Evolutionary conservation across 1,140 invertebrate species (phyloP).

Genomic region (Aphidius gifuensis): DNA sequence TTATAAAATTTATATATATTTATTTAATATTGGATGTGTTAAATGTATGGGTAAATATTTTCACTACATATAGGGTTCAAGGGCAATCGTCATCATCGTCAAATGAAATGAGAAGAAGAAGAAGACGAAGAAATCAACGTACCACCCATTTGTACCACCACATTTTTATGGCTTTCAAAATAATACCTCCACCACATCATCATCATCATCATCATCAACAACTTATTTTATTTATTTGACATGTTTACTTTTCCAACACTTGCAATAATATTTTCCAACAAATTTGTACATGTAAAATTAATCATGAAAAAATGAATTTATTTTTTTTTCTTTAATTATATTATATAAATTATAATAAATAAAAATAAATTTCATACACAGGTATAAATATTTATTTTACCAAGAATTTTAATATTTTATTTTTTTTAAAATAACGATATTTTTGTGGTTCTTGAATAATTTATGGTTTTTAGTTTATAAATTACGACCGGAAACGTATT

Average conservation of each 20-base stretch:
- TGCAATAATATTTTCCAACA: not conserved
- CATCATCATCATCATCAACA: not conserved
- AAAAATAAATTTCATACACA: no score
- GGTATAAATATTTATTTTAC: not conserved
- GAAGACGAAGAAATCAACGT: conserved; percentile 21
- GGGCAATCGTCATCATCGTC: conserved; percentile 20
- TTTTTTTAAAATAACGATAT: not conserved
- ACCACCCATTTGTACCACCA: conserved; percentile 18
- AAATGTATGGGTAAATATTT: not conserved
- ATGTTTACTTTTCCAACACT: not conserved
- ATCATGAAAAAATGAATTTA: not conserved
- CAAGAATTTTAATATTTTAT: not conserved
- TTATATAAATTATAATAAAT: no score
- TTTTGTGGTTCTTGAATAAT: not conserved
- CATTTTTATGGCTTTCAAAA: not conserved
- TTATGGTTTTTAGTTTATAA: not conserved
- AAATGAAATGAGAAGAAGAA: no score
- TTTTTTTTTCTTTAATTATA: not conserved
- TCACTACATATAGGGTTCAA: conserved; percentile 27
- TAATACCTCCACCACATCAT: not conserved
- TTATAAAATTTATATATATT: not conserved
- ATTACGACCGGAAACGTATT: conserved; percentile 5
- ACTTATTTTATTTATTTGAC: not conserved
- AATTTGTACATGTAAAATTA: not conserved
- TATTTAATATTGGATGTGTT: no score